Evolutionary conservation across 2,113 vertebrate genomes (phyloP).

Genomic region (Ophiodon elongatus): DNA sequence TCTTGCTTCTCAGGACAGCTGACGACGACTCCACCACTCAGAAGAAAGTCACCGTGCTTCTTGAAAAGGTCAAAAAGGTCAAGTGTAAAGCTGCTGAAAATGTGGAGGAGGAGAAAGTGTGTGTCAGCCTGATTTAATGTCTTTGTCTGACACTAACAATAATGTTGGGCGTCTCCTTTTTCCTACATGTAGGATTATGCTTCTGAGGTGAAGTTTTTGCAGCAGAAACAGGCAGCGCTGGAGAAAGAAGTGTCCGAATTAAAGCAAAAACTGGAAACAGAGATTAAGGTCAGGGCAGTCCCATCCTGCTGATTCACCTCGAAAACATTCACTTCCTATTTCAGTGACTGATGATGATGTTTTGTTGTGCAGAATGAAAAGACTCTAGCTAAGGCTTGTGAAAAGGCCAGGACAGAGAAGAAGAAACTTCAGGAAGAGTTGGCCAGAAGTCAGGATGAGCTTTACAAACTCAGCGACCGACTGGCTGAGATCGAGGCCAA

Average conservation of each 20-base stretch:
- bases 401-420: constrained; percentile 84
- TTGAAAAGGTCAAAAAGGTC: constrained; percentile 93
- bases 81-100: constrained; percentile 90
- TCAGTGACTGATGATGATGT: constrained; percentile 20
- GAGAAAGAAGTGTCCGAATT: constrained; percentile 86
- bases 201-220: constrained; percentile 82
- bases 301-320: constrained; percentile 31
- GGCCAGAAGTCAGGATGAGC: constrained; percentile 84
- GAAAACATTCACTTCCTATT: constrained; percentile 19
- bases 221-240: constrained; percentile 87
- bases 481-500: constrained; percentile 88
- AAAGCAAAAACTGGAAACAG: constrained; percentile 88
- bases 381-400: constrained; percentile 87
- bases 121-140: constrained; percentile 19
- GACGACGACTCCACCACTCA: constrained; percentile 91
- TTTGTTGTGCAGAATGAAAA: constrained; percentile 86
- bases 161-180: neutral
- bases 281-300: constrained; percentile 84
- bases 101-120: constrained; percentile 80
- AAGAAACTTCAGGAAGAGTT: constrained; percentile 85
- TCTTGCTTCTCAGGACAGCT: constrained; percentile 84
- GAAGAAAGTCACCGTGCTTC: constrained; percentile 92
- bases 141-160: constrained; percentile 6
- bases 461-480: constrained; percentile 80
- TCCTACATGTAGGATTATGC: constrained; percentile 70